These are phyloP conservation scores for Musca vetustissima DNA, from an alignment of 1,140 invertebrate species.

Conservation along the genomic window DNA sequence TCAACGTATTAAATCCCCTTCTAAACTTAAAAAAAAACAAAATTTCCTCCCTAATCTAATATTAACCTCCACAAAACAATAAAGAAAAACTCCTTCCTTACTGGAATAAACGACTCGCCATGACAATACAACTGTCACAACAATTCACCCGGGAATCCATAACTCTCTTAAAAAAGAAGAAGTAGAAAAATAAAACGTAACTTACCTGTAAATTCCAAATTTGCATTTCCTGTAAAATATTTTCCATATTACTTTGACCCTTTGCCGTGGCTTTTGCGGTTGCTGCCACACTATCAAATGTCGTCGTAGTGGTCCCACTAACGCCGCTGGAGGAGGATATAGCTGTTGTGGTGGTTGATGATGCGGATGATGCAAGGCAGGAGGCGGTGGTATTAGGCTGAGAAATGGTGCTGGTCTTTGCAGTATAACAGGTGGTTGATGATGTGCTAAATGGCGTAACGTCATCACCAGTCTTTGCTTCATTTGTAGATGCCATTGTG, in stretches of 20 bases:
- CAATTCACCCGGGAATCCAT: too few relatives aligned
- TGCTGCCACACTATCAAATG: conserved; percentile 19
- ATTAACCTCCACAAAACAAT: too few relatives aligned
- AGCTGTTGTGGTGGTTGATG: conserved; percentile 17
- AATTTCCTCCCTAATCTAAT: too few relatives aligned
- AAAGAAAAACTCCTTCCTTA: too few relatives aligned
- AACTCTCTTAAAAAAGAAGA: conserved; percentile 4
- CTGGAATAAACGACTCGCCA: too few relatives aligned
- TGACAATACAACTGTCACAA: too few relatives aligned
- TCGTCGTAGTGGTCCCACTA: not conserved
- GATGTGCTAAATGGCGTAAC: conserved; percentile 6
- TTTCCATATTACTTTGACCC: conserved; percentile 28
- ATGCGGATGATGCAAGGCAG: not conserved
- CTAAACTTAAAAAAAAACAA: too few relatives aligned
- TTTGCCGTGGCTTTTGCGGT: conserved; percentile 21
- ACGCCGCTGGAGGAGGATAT: not conserved
- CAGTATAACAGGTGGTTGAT: conserved; percentile 17
- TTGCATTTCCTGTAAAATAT: conserved; percentile 31
- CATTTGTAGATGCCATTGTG: not conserved
- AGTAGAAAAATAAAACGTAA: conserved; percentile 13
- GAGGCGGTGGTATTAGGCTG: not conserved
- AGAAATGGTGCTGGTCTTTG: not conserved
- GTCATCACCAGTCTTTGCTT: not conserved
- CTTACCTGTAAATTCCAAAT: conserved; percentile 28
- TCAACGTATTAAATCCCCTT: too few relatives aligned